Evolutionary conservation across 2,113 vertebrate species (phyloP).

Genomic region (Orthonyx spaldingii): DNA sequence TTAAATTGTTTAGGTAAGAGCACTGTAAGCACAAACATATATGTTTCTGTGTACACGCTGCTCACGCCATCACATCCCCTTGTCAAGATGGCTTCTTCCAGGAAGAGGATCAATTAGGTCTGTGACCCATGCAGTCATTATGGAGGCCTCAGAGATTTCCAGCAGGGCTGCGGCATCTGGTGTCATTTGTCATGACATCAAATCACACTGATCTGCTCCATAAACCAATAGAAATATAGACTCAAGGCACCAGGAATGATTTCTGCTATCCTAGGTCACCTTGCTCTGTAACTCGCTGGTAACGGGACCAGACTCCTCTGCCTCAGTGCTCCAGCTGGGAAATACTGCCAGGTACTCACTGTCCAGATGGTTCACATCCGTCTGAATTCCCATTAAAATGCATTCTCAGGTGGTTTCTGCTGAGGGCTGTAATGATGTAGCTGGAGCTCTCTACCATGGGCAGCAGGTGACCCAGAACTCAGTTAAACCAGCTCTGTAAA

Average conservation of each 20-base stretch:
- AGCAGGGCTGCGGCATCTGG: not conserved
- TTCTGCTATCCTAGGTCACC: not conserved
- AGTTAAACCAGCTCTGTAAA: not conserved
- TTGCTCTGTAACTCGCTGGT: not conserved
- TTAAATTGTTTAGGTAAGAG: not conserved
- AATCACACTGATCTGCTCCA: not conserved
- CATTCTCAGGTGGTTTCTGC: not conserved
- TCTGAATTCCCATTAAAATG: not conserved
- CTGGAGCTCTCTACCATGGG: not conserved
- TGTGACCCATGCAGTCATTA: conserved; percentile 7
- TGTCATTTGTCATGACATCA: conserved; percentile 28
- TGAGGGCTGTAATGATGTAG: not conserved
- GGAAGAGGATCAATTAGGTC: conserved; percentile 33
- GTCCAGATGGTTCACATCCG: not conserved
- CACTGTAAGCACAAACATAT: not conserved
- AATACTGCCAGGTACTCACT: not conserved
- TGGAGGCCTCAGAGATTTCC: not conserved
- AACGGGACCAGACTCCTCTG: not conserved
- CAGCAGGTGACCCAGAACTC: not conserved
- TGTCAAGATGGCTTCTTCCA: not conserved
- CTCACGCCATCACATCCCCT: not conserved
- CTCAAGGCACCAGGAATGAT: not conserved
- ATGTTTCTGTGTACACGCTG: not conserved
- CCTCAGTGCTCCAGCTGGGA: not conserved
- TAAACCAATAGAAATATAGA: conserved; percentile 17